phyloP scores from a whole-genome alignment of 1,140 invertebrate species.

The Vanessa tameamea region DNA sequence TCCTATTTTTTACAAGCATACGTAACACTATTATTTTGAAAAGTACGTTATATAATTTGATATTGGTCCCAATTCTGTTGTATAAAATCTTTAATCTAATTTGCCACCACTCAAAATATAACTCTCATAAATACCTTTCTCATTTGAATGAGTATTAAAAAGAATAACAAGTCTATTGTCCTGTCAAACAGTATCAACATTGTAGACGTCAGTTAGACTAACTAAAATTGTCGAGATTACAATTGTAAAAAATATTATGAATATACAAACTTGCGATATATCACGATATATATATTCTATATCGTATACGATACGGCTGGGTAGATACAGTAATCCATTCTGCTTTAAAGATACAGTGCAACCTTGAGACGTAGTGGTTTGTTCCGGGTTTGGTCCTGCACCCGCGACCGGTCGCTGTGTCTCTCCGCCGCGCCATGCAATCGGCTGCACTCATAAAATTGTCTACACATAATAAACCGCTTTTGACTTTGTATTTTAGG shows the following conservation, averaged over 20 bases:
- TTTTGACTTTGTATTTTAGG: slow-evolving; percentile 1
- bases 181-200: too few relatives aligned
- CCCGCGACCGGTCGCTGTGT: slow-evolving; percentile 53
- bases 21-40: slow-evolving; percentile 4
- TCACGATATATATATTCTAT: too few relatives aligned
- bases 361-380: slow-evolving; percentile 65
- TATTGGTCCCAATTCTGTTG: background rate
- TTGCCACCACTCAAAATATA: too few relatives aligned
- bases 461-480: slow-evolving; percentile 14
- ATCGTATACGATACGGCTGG: background rate
- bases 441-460: slow-evolving; percentile 39
- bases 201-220: too few relatives aligned
- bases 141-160: too few relatives aligned
- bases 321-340: slow-evolving; percentile 41
- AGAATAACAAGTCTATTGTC: too few relatives aligned
- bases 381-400: slow-evolving; percentile 68
- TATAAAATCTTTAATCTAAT: too few relatives aligned
- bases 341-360: slow-evolving; percentile 54
- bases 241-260: background rate
- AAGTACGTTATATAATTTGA: background rate
- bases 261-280: background rate
- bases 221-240: too few relatives aligned
- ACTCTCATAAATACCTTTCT: too few relatives aligned
- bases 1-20: slow-evolving; percentile 28
- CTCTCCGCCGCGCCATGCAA: slow-evolving; percentile 38